Percentiles rank a stretch among this genome's conserved stretches.
Evolutionary conservation across 2,113 vertebrate species (phyloP).

Genomic region (Mastomys coucha): DNA sequence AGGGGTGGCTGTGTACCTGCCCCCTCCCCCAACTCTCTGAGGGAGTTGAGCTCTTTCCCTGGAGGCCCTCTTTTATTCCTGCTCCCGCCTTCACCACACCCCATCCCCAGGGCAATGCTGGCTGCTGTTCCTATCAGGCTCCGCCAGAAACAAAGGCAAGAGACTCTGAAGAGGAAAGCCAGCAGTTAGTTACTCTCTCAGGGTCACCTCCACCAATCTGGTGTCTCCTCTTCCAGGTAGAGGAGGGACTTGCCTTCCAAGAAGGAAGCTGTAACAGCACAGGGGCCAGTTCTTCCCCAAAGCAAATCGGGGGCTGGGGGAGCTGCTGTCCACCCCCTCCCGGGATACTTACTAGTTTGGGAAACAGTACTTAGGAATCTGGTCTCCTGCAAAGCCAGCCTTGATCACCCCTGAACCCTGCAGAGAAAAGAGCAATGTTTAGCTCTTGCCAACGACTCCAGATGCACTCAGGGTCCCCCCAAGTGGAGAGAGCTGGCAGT

Average conservation of each 20-base stretch:
- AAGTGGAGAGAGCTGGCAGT: not conserved
- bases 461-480: not conserved
- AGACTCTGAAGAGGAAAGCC: not conserved
- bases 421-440: constrained; percentile 51
- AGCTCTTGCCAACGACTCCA: not conserved
- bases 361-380: constrained; percentile 97
- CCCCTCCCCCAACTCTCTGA: not conserved
- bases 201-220: not conserved
- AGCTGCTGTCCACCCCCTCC: not conserved
- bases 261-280: not conserved
- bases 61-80: not conserved
- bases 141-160: constrained; percentile 1
- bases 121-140: not conserved
- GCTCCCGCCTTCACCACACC: not conserved
- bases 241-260: not conserved
- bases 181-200: not conserved
- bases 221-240: not conserved
- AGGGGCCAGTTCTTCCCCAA: not conserved
- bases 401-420: constrained; percentile 95
- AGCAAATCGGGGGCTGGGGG: not conserved
- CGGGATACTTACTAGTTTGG: constrained; percentile 94
- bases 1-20: not conserved
- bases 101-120: constrained; percentile 32
- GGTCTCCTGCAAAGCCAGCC: constrained; percentile 96
- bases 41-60: not conserved